These are phyloP conservation scores for Picus viridis DNA, from an alignment of 2,797 vertebrate genomes.

Conservation along the genomic window DNA sequence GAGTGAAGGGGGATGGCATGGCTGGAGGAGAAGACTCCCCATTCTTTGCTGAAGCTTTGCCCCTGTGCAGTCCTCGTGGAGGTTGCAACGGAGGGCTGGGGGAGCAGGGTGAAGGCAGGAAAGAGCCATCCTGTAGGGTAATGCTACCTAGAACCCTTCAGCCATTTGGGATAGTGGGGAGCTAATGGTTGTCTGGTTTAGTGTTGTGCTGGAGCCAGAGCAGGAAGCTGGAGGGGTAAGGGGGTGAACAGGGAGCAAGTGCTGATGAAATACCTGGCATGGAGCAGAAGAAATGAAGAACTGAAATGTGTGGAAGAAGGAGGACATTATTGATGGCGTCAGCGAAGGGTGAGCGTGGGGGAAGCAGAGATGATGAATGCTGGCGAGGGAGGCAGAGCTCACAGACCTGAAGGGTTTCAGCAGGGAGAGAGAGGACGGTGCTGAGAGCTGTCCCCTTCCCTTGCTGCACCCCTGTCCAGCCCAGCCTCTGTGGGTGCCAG, in stretches of 20 bases:
- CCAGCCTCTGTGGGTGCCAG: background rate
- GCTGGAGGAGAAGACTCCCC: background rate
- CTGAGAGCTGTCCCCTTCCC: background rate
- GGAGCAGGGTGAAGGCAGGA: background rate
- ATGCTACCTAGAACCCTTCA: too few relatives aligned
- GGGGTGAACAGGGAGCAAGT: background rate
- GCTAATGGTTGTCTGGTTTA: background rate
- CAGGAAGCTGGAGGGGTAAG: background rate
- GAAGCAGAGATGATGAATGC: background rate
- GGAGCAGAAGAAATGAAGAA: background rate
- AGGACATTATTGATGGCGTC: background rate
- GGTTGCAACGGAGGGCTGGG: background rate
- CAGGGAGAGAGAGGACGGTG: background rate
- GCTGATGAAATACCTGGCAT: background rate
- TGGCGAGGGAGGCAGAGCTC: background rate
- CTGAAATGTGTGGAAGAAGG: background rate
- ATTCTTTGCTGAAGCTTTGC: background rate
- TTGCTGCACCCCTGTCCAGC: background rate
- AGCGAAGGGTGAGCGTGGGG: background rate
- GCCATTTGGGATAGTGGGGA: background rate
- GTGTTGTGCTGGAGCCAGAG: background rate
- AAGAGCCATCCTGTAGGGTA: background rate
- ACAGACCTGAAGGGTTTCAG: background rate
- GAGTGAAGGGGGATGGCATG: background rate
- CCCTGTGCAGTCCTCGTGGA: fast-evolving